Percentiles rank a stretch among this genome's conserved stretches.
Conservation (phyloP, 1,140 invertebrate genomes). For the Drosophila willistoni region DNA sequence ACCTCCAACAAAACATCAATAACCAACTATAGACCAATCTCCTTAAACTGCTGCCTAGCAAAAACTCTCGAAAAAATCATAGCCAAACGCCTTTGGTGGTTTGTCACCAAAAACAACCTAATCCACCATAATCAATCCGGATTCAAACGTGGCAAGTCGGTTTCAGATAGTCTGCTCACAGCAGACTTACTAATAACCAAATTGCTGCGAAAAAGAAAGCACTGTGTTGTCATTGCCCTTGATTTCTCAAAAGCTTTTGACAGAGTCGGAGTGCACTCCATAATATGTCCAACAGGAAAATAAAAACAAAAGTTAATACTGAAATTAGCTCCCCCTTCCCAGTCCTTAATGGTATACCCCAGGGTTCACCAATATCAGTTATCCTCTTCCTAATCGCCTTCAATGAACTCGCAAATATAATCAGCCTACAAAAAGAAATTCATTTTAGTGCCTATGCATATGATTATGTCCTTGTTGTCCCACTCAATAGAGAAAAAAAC, state of each 20-base stretch:
- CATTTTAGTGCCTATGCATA: conserved; percentile 35
- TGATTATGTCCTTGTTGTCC: conserved; percentile 28
- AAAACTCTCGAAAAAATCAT: not conserved
- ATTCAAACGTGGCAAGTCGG: not conserved
- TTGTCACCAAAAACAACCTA: conserved; percentile 1
- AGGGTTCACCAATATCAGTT: conserved; percentile 39
- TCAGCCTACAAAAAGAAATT: conserved; percentile 9
- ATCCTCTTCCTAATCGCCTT: conserved; percentile 38
- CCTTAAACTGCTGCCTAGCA: too few species aligned
- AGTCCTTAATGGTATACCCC: conserved; percentile 33
- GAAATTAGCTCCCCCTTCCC: not conserved
- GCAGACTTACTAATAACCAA: conserved; percentile 19
- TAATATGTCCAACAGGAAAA: conserved; percentile 29
- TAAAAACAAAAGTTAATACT: conserved; percentile 10
- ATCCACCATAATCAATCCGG: not conserved
- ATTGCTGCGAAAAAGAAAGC: not conserved
- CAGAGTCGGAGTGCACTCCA: conserved; percentile 26
- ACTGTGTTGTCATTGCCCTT: not conserved
- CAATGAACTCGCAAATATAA: conserved; percentile 17
- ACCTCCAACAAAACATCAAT: not conserved
- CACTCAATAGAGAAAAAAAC: conserved; percentile 20
- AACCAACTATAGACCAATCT: not conserved
- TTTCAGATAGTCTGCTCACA: not conserved
- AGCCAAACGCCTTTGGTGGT: not conserved
- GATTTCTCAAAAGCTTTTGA: conserved; percentile 40